Percentiles rank a stretch among this genome's conserved stretches.
Conservation (phyloP, 2,797 vertebrate genomes). For the Spheniscus humboldti region DNA sequence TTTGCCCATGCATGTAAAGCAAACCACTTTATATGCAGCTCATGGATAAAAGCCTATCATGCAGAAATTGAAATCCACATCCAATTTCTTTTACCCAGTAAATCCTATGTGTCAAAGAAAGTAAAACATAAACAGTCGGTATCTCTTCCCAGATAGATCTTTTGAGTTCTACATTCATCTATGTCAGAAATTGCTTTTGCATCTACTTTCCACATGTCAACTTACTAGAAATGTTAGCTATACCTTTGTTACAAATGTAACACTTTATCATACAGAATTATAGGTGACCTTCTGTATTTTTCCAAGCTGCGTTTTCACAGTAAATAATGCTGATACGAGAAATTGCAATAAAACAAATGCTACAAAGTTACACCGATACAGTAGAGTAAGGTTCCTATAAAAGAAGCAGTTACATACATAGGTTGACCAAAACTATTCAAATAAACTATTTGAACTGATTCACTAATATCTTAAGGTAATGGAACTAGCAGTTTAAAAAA, state of each 20-base stretch:
- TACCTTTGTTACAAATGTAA: not conserved
- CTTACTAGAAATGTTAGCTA: not conserved
- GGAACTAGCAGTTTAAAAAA: not conserved
- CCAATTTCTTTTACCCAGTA: not conserved
- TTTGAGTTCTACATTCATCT: not conserved
- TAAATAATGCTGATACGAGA: not conserved
- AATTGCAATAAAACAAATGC: not conserved
- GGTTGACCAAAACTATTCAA: not conserved
- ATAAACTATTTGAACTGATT: not conserved
- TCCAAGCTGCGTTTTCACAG: not conserved
- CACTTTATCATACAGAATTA: not conserved
- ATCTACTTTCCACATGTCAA: not conserved
- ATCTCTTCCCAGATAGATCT: not conserved
- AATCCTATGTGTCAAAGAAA: not conserved
- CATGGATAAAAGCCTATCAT: not conserved
- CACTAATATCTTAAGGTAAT: not conserved
- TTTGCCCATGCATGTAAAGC: not conserved
- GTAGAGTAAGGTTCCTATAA: not conserved
- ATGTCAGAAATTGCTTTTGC: not conserved
- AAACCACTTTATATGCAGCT: not conserved
- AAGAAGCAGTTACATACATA: not conserved
- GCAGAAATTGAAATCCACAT: slow-evolving; percentile 8
- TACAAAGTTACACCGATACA: not conserved
- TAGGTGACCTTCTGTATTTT: not conserved
- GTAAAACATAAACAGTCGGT: not conserved